These are phyloP conservation scores for Eclectus roratus DNA, from an alignment of 2,113 vertebrate genomes.

Conservation along the genomic window DNA sequence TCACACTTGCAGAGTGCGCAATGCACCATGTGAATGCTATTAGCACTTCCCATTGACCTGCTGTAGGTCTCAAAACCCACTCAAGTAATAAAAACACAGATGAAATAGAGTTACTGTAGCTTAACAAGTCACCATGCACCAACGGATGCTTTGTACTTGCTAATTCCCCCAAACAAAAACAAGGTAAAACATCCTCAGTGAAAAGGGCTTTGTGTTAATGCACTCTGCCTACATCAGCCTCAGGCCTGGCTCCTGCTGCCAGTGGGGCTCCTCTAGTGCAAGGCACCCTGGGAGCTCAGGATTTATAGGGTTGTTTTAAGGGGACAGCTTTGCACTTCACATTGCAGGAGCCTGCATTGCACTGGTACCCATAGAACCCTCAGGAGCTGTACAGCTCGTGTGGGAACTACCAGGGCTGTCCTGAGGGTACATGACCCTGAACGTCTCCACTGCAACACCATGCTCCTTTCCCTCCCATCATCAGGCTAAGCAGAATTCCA, in stretches of 20 bases:
- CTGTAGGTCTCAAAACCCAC: neutral
- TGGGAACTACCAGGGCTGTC: neutral
- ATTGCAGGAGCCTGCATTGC: accelerated
- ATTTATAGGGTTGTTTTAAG: neutral
- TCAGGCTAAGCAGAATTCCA: neutral
- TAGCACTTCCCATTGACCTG: neutral
- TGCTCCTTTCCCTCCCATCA: accelerated
- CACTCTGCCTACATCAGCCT: neutral
- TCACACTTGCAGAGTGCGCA: neutral
- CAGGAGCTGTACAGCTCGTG: too few relatives aligned
- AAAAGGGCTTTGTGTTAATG: neutral
- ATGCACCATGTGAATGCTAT: neutral
- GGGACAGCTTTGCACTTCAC: neutral
- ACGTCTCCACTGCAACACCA: neutral
- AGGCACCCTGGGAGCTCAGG: neutral
- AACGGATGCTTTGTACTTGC: neutral
- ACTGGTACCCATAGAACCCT: neutral
- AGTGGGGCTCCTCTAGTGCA: neutral
- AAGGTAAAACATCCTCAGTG: accelerated
- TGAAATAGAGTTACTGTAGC: neutral
- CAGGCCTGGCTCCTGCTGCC: neutral
- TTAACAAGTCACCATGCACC: neutral
- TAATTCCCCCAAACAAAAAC: neutral
- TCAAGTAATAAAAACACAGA: neutral
- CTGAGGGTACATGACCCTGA: neutral